These are phyloP conservation scores for Aphelocoma californica DNA, from an alignment of 2,797 vertebrate species.

Conservation along the genomic window DNA sequence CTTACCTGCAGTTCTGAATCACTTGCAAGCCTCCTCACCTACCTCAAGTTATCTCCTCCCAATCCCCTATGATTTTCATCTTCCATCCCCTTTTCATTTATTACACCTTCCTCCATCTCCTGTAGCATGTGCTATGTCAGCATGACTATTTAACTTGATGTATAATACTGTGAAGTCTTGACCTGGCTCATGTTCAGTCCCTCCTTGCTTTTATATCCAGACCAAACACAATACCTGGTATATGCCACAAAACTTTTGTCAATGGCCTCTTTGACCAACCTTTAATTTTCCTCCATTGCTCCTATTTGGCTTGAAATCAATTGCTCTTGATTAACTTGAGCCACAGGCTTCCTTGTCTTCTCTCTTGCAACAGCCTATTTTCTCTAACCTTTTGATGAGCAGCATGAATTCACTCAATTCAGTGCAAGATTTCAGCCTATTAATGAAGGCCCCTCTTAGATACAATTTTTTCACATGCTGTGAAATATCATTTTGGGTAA, in stretches of 20 bases:
- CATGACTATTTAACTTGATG: not conserved
- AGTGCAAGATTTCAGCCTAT: not conserved
- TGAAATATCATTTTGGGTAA: not conserved
- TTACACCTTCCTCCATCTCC: not conserved
- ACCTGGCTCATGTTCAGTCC: not conserved
- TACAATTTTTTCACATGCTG: not conserved
- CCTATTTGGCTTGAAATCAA: not conserved
- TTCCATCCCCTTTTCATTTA: not conserved
- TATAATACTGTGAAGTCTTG: not conserved
- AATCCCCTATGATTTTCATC: not conserved
- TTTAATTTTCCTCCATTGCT: not conserved
- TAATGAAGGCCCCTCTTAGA: not conserved
- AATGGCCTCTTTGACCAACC: not conserved
- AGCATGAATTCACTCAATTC: not conserved
- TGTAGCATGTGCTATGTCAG: not conserved
- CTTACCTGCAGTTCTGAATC: not conserved
- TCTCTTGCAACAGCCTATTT: not conserved
- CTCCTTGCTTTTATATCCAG: not conserved
- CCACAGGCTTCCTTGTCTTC: not conserved
- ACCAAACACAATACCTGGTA: not conserved
- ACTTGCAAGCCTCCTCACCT: not conserved
- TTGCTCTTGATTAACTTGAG: not conserved
- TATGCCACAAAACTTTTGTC: not conserved
- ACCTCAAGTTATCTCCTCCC: not conserved
- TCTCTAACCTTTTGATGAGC: not conserved